These are phyloP conservation scores for Melierax canorus DNA, from an alignment of 2,113 vertebrate species.

Conservation along the genomic window DNA sequence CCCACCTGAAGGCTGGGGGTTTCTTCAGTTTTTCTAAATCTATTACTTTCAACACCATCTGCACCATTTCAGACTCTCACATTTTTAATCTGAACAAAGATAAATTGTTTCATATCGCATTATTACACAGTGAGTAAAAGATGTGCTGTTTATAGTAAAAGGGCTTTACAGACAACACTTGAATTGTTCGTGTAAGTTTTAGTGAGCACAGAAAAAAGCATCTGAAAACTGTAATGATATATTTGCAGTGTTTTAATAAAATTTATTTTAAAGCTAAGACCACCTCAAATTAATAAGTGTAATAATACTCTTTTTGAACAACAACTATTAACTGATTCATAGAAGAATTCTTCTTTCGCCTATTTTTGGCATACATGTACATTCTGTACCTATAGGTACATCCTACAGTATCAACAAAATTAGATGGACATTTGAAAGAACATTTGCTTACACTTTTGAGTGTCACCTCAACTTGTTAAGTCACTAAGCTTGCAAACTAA, in stretches of 20 bases:
- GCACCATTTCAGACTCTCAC: background rate
- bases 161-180: background rate
- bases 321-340: background rate
- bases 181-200: background rate
- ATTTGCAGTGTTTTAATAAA: background rate
- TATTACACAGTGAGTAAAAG: background rate
- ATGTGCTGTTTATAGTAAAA: background rate
- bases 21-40: background rate
- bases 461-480: background rate
- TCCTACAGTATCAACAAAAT: background rate
- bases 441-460: background rate
- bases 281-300: background rate
- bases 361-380: background rate
- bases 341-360: background rate
- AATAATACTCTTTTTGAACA: background rate
- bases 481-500: background rate
- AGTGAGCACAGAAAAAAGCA: background rate
- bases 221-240: background rate
- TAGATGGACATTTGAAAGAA: background rate
- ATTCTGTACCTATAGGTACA: background rate
- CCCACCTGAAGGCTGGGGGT: background rate
- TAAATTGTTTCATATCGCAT: background rate
- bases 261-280: background rate
- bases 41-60: background rate
- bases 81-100: background rate